Percentiles rank a stretch among this genome's conserved stretches.
These are phyloP conservation scores for Saguinus imperator DNA, from an alignment of 2,113 vertebrate genomes.

Conservation along the genomic window DNA sequence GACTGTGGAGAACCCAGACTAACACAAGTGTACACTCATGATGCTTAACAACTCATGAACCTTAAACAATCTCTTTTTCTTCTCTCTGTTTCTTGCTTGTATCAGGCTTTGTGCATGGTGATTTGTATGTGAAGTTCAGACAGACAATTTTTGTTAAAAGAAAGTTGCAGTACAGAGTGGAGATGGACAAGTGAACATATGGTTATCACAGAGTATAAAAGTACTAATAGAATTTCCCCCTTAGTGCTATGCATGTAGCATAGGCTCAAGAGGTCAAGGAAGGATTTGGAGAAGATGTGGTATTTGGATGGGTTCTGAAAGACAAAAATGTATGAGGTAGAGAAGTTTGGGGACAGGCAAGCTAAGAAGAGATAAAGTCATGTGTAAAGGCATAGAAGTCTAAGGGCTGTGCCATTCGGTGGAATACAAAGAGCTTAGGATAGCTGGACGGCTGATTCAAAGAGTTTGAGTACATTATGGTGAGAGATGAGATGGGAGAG, in stretches of 20 bases:
- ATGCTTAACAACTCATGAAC: background rate
- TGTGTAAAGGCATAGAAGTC: background rate
- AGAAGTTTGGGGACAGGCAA: background rate
- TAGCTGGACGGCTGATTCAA: background rate
- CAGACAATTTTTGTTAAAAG: background rate
- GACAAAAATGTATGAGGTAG: background rate
- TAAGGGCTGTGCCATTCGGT: background rate
- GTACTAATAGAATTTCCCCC: background rate
- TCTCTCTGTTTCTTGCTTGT: background rate
- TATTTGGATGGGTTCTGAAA: background rate
- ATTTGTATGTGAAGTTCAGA: slow-evolving; percentile 16
- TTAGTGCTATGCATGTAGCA: background rate
- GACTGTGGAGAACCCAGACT: too few relatives aligned
- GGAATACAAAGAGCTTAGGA: background rate
- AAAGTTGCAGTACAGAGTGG: background rate
- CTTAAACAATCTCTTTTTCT: background rate
- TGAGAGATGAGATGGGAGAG: background rate
- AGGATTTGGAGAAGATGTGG: background rate
- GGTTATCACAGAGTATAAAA: background rate
- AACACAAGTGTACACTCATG: background rate
- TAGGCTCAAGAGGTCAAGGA: background rate
- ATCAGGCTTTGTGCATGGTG: background rate
- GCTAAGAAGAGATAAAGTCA: background rate
- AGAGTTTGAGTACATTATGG: background rate
- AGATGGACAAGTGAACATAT: background rate